Base-by-base conservation (phyloP, 1,140 invertebrate genomes). In the Dermatophagoides farinae region DNA sequence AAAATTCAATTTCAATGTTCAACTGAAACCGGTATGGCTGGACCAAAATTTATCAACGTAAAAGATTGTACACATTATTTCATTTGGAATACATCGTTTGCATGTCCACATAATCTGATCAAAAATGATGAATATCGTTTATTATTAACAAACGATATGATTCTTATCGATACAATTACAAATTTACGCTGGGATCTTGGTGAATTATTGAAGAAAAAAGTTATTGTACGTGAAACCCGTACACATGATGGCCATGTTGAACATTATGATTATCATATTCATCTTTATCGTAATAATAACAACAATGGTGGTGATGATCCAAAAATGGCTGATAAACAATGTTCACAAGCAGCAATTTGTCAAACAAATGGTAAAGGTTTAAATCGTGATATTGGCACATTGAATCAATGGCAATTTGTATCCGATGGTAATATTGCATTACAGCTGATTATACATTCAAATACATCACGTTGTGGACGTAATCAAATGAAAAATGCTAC, bases 41-140 rank as follows among this genome's bases (percentile, higher is more conserved):
- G 40, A 22, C 51, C 62, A 1, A 57, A 55, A n/a, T 52, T 44
- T 40, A 57, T 61, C 14, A 58, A 60, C n/a, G 44, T 46, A 16
- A 52, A 61, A 23, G 59, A 65, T 50, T 73, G 71, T 65, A 61
- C 63, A 44, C 71, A 68, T 64, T 57, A 69, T 9, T 73, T 73
- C 63, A 50, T 64, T 18, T 73, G 71, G 71, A 65, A 68, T 31
- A 71, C 70, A 10, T 65, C 65, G 54, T 49, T 68, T n/a, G 69
- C 70, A 0, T 73, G 71, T 64, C 40, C 59, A 25, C 44, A 60
- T 6, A 43, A 43, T 12, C 6, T 49, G n/a, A 20, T 31, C 2
- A 37, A 18, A 8, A 25, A 39, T 23, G 16, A 47, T 23, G n/a
- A 18, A 18, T 12, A 49, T 11, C 23, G 18, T 49, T n/a, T 51